phyloP scores from a whole-genome alignment of 2,888 invertebrate species.

The Caenorhabditis doughertyi region DNA sequence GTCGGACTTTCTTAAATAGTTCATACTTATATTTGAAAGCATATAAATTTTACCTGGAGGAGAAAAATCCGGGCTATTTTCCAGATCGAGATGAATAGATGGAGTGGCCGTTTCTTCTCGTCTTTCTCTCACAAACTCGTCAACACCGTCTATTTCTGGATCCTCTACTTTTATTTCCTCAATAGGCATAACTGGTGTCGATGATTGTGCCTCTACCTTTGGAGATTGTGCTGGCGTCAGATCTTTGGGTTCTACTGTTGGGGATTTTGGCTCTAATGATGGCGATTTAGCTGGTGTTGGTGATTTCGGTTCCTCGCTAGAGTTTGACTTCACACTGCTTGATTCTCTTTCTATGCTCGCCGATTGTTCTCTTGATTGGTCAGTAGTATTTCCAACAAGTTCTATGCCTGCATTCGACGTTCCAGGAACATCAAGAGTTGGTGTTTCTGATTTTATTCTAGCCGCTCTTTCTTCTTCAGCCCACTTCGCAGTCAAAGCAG shows the following conservation, averaged over 20 bases:
- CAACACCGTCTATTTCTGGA: not conserved
- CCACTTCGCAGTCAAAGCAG: not conserved
- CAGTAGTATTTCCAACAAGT: not conserved
- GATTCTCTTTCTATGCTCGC: too few species aligned
- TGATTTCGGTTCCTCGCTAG: too few species aligned
- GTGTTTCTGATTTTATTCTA: not conserved
- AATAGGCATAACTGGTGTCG: too few species aligned
- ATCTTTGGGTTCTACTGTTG: too few species aligned
- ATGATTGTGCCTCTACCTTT: too few species aligned
- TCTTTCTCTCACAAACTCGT: not conserved
- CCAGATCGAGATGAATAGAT: too few species aligned
- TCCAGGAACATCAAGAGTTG: not conserved
- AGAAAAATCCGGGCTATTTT: not conserved
- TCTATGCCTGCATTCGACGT: too few species aligned
- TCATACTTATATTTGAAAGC: not conserved
- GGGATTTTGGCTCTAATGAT: too few species aligned
- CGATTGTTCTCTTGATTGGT: too few species aligned
- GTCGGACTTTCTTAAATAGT: not conserved
- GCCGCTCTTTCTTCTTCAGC: not conserved
- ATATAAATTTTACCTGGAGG: not conserved
- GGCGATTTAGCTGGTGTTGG: too few species aligned
- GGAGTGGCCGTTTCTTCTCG: not conserved
- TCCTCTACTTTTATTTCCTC: not conserved
- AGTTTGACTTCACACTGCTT: too few species aligned
- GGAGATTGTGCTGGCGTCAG: too few species aligned